These are phyloP conservation scores for Leguminivora glycinivorella DNA, from an alignment of 1,140 invertebrate genomes.

Conservation along the genomic window DNA sequence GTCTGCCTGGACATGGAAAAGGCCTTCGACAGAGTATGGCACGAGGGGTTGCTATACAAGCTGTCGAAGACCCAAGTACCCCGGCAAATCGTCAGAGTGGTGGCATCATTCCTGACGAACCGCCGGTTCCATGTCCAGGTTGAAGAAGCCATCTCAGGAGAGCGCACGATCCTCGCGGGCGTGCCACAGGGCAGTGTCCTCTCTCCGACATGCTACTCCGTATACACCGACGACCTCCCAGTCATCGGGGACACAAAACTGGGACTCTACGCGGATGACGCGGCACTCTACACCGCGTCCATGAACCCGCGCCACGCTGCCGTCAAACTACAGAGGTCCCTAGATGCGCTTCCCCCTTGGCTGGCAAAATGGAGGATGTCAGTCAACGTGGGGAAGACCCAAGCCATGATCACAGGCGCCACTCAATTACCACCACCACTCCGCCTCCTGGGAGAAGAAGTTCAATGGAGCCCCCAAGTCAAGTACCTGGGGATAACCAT, in stretches of 20 bases:
- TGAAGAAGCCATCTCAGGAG: not conserved
- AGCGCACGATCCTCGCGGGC: not conserved
- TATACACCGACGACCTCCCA: no score
- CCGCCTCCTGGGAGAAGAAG: not conserved
- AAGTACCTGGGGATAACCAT: conserved; percentile 4
- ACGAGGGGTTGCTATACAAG: conserved; percentile 4
- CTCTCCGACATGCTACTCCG: not conserved
- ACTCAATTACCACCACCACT: not conserved
- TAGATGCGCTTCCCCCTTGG: not conserved
- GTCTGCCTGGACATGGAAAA: not conserved
- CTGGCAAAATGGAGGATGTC: not conserved
- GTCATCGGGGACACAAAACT: no score
- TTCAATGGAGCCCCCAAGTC: not conserved
- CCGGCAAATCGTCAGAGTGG: not conserved
- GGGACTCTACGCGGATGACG: not conserved
- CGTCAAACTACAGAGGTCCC: not conserved
- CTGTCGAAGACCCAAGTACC: not conserved
- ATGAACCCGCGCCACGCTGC: not conserved
- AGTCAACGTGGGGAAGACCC: not conserved
- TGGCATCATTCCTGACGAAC: not conserved
- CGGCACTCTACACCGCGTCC: not conserved
- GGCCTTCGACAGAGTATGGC: not conserved
- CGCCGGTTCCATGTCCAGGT: not conserved
- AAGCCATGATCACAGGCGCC: not conserved
- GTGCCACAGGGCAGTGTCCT: not conserved